These are phyloP conservation scores for Chaetops frenatus DNA, from an alignment of 2,113 vertebrate genomes.

Conservation along the genomic window DNA sequence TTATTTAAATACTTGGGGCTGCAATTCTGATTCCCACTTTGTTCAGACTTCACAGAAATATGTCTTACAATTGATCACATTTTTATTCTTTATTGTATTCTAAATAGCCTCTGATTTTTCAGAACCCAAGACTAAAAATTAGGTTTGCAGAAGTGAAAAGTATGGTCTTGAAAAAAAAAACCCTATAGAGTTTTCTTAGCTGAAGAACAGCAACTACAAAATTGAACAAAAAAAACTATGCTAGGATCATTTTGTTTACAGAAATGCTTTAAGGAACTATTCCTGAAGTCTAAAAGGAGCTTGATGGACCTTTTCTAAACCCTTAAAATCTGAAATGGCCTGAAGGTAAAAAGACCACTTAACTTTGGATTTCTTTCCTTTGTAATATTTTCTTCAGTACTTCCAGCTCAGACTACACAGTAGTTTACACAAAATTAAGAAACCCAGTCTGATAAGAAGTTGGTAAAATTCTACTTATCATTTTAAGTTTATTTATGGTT, in stretches of 20 bases:
- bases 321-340: neutral
- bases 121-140: conserved; percentile 58
- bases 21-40: conserved; percentile 72
- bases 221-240: neutral
- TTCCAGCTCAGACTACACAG: neutral
- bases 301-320: neutral
- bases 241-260: conserved; percentile 2
- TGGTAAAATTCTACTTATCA: neutral
- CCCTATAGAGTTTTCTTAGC: neutral
- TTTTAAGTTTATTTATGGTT: neutral
- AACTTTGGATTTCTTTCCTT: neutral
- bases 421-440: neutral
- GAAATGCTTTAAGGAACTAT: neutral
- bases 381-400: neutral
- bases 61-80: conserved; percentile 66
- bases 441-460: neutral
- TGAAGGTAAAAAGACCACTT: neutral
- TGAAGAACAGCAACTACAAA: neutral
- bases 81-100: conserved; percentile 68
- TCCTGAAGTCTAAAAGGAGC: neutral
- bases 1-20: conserved; percentile 75
- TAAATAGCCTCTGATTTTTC: conserved; percentile 65
- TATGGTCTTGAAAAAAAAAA: conserved; percentile 14
- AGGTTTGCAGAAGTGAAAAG: conserved; percentile 50
- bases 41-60: conserved; percentile 69